Conservation (phyloP, 2,113 vertebrate genomes). For the Dasyornis broadbenti region DNA sequence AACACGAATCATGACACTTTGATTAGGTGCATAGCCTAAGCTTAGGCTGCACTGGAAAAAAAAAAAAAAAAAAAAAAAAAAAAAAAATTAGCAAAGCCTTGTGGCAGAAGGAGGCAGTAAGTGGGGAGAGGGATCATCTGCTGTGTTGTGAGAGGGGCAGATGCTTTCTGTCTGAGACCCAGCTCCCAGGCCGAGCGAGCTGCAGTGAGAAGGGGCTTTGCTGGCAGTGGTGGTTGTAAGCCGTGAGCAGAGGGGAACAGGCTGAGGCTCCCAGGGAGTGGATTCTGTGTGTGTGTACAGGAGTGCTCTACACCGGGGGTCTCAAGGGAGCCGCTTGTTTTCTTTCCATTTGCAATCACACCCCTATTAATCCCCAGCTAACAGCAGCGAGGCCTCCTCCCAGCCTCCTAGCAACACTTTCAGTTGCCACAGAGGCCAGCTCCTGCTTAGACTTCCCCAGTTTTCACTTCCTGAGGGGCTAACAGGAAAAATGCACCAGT, state of each 20-base stretch:
- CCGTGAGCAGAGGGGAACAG: not conserved
- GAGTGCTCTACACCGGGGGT: not conserved
- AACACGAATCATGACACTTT: not conserved
- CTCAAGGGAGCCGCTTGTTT: constrained; percentile 58
- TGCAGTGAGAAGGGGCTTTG: constrained; percentile 6
- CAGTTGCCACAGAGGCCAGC: constrained; percentile 8
- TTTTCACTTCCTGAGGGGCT: not conserved
- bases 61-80: not conserved
- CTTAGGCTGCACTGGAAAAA: not conserved
- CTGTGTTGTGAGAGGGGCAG: constrained; percentile 13
- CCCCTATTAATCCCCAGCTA: constrained; percentile 65
- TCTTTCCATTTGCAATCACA: constrained; percentile 64
- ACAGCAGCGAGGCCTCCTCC: constrained; percentile 54
- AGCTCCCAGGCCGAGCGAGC: not conserved
- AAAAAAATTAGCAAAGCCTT: not conserved
- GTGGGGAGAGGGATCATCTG: not conserved
- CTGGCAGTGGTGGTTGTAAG: not conserved
- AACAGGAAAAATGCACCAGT: not conserved
- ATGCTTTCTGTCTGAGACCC: constrained; percentile 19
- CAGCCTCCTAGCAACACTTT: constrained; percentile 74
- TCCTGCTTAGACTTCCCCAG: not conserved
- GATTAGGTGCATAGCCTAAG: not conserved
- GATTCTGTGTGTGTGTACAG: not conserved
- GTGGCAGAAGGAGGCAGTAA: not conserved
- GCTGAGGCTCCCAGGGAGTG: not conserved